Percentiles rank a stretch among this genome's conserved stretches.
These are phyloP conservation scores for Physocephala rufipes DNA, from an alignment of 2,888 invertebrate species.

Conservation along the genomic window DNA sequence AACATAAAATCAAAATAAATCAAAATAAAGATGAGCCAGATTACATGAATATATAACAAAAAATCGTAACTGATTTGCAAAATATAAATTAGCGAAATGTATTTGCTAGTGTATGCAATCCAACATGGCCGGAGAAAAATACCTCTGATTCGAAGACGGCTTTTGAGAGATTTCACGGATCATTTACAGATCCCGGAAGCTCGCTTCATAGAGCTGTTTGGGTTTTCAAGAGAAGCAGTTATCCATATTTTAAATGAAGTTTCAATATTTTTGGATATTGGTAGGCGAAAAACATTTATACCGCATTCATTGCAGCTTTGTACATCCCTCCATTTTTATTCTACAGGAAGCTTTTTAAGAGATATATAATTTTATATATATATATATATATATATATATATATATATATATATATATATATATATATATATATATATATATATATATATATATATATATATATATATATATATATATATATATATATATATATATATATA, in stretches of 20 bases:
- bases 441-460: slow-evolving; percentile 23
- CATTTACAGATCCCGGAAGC: background rate
- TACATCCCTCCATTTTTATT: too few relatives aligned
- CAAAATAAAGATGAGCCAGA: too few relatives aligned
- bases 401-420: slow-evolving; percentile 29
- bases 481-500: background rate
- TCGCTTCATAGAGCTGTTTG: background rate
- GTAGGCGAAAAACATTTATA: background rate
- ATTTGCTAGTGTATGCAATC: too few relatives aligned
- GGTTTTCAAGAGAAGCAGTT: background rate
- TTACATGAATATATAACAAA: too few relatives aligned
- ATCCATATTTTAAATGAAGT: background rate
- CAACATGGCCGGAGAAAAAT: too few relatives aligned
- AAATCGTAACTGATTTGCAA: too few relatives aligned
- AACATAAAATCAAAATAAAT: too few relatives aligned
- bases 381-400: slow-evolving; percentile 34
- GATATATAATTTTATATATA: slow-evolving; percentile 14
- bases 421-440: slow-evolving; percentile 26
- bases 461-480: slow-evolving; percentile 19
- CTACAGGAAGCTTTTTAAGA: too few relatives aligned
- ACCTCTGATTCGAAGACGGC: too few relatives aligned
- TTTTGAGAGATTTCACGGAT: too few relatives aligned
- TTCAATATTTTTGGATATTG: background rate
- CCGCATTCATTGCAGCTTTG: too few relatives aligned
- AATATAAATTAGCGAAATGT: too few relatives aligned